Evolutionary conservation across 2,888 invertebrate genomes (phyloP), one percentile per base, ranked within the genome.

Genomic region (Callimorpha dominula): DNA sequence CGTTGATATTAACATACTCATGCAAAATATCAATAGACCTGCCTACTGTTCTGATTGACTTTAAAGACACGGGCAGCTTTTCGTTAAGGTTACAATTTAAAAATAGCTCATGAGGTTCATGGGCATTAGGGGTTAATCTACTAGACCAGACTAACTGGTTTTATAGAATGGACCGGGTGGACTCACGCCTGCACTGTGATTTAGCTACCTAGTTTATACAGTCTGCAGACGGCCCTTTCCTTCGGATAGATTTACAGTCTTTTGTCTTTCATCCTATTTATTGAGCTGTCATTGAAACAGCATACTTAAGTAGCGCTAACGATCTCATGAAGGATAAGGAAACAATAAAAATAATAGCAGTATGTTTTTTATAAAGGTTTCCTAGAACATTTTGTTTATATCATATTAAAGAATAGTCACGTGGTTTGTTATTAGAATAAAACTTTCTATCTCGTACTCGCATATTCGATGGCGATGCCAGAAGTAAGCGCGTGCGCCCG

Each of bases 81-180:
- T 84, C 77, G 79, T 77, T 74, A 81, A 82, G 84, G 82, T 85
- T 87, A 77, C 72, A 79, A 78, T 80, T 85, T 89, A 85, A 86
- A 91, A 90, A 90, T 92, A 91, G 89, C 87, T 85, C 76, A 87
- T 80, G 79, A 76, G 65, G 86, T 86, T 87, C 87, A 86, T 81
- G 81, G 85, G 81, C 85, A 85, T 79, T 75, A 79, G 79, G 84
- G 87, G 81, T 87, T 86, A 86, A 86, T 85, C 86, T 87, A 80
- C 75, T 77, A 79, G 81, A 88, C 87, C 86, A 82, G 86, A 76
- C 80, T 42, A 86, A 93, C 94, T 90, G 92, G 94, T 93, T 93
- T 84, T 78, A 70, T 76, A 81, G 84, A 83, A 85, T 81, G 78
- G 80, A 80, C 86, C 83, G 80, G 79, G 82, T 80, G 81, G 85